Conservation (phyloP, 2,888 invertebrate genomes). For the Drosophila lacicola region DNA sequence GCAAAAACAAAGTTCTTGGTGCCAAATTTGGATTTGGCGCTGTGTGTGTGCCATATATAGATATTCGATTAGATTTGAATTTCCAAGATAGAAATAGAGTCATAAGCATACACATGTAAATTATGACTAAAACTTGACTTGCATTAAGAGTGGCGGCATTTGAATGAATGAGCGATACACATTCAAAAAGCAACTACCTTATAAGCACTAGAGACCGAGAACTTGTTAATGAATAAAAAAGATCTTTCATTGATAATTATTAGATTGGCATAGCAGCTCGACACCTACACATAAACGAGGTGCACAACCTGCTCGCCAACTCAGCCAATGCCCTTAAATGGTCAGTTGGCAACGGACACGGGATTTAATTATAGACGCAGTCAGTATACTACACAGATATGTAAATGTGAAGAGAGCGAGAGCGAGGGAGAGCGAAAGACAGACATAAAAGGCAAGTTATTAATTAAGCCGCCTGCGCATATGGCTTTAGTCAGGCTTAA, state of each 20-base stretch:
- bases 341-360: constrained; percentile 49
- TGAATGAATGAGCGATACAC: constrained; percentile 56
- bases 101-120: constrained; percentile 64
- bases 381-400: constrained; percentile 12
- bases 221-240: constrained; percentile 72
- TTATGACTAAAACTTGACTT: constrained; percentile 73
- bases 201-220: constrained; percentile 59
- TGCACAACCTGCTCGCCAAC: constrained; percentile 46
- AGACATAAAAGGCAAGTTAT: constrained; percentile 41
- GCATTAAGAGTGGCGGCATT: constrained; percentile 57
- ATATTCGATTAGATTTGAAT: constrained; percentile 47
- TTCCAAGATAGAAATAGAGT: constrained; percentile 54
- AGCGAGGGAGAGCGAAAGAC: constrained; percentile 3
- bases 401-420: constrained; percentile 3
- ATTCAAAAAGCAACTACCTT: constrained; percentile 49
- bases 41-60: constrained; percentile 55
- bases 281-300: constrained; percentile 43
- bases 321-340: constrained; percentile 68
- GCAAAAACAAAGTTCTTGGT: constrained; percentile 30
- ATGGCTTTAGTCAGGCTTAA: constrained; percentile 55
- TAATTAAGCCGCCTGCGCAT: constrained; percentile 73
- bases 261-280: constrained; percentile 55
- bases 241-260: constrained; percentile 76
- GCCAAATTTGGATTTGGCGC: constrained; percentile 62
- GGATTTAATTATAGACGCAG: constrained; percentile 52